Conservation (phyloP, 1,140 invertebrate species). For the Stegodyphus dumicola region DNA sequence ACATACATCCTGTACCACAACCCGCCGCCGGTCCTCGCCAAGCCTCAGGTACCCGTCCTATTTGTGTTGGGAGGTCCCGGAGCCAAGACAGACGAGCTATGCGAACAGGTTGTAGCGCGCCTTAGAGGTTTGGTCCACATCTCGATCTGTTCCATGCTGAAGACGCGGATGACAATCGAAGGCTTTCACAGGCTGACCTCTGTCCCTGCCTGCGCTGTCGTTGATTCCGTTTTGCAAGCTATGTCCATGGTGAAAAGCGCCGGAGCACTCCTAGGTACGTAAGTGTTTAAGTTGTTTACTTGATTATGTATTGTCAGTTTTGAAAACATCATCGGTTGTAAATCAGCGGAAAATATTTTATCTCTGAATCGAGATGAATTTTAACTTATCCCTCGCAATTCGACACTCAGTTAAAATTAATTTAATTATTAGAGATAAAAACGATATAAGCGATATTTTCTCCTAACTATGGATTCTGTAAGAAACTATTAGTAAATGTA, state of each 20-base stretch:
- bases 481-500: too few species aligned
- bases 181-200: conserved; percentile 49
- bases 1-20: conserved; percentile 54
- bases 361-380: too few species aligned
- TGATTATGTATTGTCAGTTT: not conserved
- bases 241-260: conserved; percentile 58
- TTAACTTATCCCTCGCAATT: too few species aligned
- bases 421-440: too few species aligned
- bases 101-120: conserved; percentile 32
- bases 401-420: too few species aligned
- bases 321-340: too few species aligned
- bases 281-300: not conserved
- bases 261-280: conserved; percentile 37
- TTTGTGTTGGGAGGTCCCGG: conserved; percentile 48
- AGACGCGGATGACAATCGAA: conserved; percentile 54
- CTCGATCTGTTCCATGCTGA: conserved; percentile 51
- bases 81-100: conserved; percentile 40
- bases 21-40: conserved; percentile 35
- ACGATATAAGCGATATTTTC: too few species aligned
- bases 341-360: too few species aligned
- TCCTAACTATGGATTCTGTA: too few species aligned
- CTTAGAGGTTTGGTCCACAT: conserved; percentile 46
- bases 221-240: conserved; percentile 50
- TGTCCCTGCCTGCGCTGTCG: conserved; percentile 49
- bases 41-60: conserved; percentile 38